Evolutionary conservation across 2,888 invertebrate genomes (phyloP).

Genomic region (Trachelus tabidus): DNA sequence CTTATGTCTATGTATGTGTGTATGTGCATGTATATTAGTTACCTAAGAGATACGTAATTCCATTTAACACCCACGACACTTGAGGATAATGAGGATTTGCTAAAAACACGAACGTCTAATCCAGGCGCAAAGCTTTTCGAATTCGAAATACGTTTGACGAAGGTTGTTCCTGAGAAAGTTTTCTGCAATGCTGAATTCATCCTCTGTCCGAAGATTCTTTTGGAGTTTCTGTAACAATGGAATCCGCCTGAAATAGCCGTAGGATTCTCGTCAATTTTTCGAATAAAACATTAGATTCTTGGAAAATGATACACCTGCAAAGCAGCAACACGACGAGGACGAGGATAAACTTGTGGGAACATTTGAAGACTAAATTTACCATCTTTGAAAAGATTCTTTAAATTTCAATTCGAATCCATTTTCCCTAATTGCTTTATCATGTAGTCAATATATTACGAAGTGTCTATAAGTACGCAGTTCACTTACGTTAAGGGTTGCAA

Average conservation of each 20-base stretch:
- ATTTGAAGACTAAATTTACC: background rate
- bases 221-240: background rate
- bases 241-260: background rate
- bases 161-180: background rate
- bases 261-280: background rate
- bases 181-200: background rate
- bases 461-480: background rate
- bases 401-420: background rate
- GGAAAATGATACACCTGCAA: background rate
- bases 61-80: background rate
- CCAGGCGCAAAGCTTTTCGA: background rate
- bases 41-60: background rate
- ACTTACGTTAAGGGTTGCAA: background rate
- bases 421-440: background rate
- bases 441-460: background rate
- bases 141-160: background rate
- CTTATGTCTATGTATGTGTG: background rate
- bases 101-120: background rate
- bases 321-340: background rate
- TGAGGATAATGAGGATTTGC: background rate
- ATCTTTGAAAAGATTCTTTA: background rate
- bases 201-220: background rate
- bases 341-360: background rate
- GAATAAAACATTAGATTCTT: background rate
- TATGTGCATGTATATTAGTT: background rate